A percentile compares a stretch with the other conserved stretches of the same genome.
These are phyloP conservation scores for Sitophilus oryzae DNA, from an alignment of 1,140 invertebrate species.

Conservation along the genomic window DNA sequence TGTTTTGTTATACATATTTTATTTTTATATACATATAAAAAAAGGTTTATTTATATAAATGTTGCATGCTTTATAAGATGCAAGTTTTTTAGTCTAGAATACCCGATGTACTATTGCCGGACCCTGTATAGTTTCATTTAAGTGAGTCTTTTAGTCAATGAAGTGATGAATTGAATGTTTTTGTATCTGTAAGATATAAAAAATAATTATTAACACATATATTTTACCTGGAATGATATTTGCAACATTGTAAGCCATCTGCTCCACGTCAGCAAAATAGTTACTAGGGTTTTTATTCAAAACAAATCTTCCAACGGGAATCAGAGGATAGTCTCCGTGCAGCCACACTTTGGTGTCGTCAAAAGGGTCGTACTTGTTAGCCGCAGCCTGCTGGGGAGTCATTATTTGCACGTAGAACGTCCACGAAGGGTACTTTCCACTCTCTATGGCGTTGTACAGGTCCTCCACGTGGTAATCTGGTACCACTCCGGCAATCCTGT, in stretches of 20 bases:
- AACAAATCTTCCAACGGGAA: constrained; percentile 74
- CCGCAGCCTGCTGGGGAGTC: constrained; percentile 47
- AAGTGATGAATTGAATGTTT: no score
- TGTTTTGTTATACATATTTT: no score
- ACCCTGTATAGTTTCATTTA: no score
- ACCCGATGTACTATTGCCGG: no score
- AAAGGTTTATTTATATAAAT: no score
- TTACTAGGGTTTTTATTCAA: constrained; percentile 80
- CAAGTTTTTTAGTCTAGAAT: no score
- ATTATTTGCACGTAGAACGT: constrained; percentile 51
- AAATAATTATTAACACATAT: not conserved
- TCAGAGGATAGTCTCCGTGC: constrained; percentile 73
- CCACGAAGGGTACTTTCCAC: constrained; percentile 65
- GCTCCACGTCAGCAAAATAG: constrained; percentile 84
- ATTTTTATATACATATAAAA: no score
- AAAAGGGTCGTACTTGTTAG: constrained; percentile 56
- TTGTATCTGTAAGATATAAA: no score
- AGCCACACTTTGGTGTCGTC: constrained; percentile 73
- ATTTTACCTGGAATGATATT: constrained; percentile 64
- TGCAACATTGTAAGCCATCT: constrained; percentile 77
- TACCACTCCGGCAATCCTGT: constrained; percentile 54
- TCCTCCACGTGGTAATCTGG: constrained; percentile 71
- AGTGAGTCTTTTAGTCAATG: no score
- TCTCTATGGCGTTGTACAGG: constrained; percentile 67
- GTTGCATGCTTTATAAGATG: no score